These are phyloP conservation scores for Itoplectis maculator DNA, from an alignment of 2,888 invertebrate species.

Conservation along the genomic window DNA sequence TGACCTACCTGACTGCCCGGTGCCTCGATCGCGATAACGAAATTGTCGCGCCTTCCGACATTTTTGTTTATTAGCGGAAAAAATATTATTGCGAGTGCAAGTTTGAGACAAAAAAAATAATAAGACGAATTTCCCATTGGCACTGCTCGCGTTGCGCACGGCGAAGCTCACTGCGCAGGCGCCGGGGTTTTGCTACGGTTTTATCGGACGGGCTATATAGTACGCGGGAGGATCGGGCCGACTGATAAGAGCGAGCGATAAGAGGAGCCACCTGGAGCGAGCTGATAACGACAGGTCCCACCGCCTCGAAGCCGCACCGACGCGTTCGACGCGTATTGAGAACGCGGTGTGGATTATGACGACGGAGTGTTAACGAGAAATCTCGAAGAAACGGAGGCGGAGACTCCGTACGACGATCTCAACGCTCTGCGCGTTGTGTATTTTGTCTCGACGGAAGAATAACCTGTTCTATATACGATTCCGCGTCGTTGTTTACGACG, in stretches of 20 bases:
- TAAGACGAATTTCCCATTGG: constrained; percentile 14
- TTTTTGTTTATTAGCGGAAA: neutral
- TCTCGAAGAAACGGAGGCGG: constrained; percentile 9
- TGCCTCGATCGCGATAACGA: constrained; percentile 9
- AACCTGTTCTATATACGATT: constrained; percentile 7
- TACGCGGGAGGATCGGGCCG: constrained; percentile 1
- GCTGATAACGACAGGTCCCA: constrained; percentile 26
- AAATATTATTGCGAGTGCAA: too few relatives aligned
- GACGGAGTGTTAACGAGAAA: constrained; percentile 26
- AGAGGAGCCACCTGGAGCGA: constrained; percentile 10
- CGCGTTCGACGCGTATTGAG: constrained; percentile 1
- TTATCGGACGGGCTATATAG: constrained; percentile 17
- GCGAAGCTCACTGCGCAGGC: neutral
- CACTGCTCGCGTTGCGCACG: constrained; percentile 5
- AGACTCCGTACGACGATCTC: neutral
- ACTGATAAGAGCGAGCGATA: constrained; percentile 36
- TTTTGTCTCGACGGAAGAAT: constrained; percentile 5
- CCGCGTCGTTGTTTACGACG: neutral
- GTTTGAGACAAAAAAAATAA: too few relatives aligned
- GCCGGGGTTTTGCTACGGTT: neutral
- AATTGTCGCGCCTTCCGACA: neutral
- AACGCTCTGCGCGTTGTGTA: neutral
- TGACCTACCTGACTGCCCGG: constrained; percentile 39
- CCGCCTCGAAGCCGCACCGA: too few relatives aligned
- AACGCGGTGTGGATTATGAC: constrained; percentile 33